These are phyloP conservation scores for Meandrusa payeni DNA, from an alignment of 2,888 invertebrate genomes.

Conservation along the genomic window DNA sequence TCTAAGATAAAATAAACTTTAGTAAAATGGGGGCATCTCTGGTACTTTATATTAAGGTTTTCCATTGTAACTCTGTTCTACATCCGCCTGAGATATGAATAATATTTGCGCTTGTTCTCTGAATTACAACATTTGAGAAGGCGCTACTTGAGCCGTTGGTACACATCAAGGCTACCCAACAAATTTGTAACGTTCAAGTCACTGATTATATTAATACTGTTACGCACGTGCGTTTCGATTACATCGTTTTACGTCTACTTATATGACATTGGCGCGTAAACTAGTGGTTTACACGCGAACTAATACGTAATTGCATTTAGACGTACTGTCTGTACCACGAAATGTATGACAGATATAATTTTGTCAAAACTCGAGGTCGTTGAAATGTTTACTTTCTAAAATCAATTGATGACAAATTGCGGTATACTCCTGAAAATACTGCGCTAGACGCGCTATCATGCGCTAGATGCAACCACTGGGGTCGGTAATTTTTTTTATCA, in stretches of 20 bases:
- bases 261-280: constrained; percentile 4
- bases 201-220: constrained; percentile 6
- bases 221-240: constrained; percentile 8
- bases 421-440: no score
- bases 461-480: no score
- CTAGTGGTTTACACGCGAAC: neutral
- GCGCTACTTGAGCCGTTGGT: neutral
- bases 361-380: constrained; percentile 43
- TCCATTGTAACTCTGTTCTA: no score
- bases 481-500: no score
- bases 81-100: no score
- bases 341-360: constrained; percentile 16
- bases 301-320: neutral
- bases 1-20: no score
- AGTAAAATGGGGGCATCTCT: no score
- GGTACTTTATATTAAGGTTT: no score
- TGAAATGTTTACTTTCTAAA: constrained; percentile 70
- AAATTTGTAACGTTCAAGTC: constrained; percentile 5
- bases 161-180: constrained; percentile 2
- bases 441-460: no score
- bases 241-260: constrained; percentile 11
- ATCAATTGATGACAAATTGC: constrained; percentile 75
- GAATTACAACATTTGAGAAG: constrained; percentile 11
- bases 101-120: neutral
- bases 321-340: neutral